Evolutionary conservation across 2,113 vertebrate genomes (phyloP).

Genomic region (Dromiciops gliroides): DNA sequence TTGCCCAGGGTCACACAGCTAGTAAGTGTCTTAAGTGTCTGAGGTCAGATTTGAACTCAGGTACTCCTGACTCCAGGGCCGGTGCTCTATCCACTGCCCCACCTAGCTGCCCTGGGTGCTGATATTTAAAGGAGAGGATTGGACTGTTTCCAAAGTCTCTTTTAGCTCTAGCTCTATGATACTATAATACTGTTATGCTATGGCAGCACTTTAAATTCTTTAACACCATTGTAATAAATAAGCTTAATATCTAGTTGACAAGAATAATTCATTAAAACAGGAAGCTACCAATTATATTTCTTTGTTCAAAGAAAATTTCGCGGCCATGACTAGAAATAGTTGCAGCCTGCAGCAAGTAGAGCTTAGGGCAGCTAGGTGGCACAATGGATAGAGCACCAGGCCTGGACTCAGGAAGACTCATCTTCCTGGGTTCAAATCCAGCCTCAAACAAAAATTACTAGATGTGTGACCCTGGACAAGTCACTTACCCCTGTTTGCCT

Average conservation of each 20-base stretch:
- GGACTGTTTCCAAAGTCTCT: neutral
- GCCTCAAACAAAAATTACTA: neutral
- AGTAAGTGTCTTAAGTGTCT: no score
- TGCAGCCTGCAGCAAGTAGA: no score
- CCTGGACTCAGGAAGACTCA: neutral
- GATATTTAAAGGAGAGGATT: neutral
- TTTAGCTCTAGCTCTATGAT: neutral
- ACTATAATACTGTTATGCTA: neutral
- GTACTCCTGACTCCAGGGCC: no score
- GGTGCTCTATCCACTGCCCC: no score
- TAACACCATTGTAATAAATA: neutral
- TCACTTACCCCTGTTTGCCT: neutral
- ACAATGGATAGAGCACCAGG: neutral
- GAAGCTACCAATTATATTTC: neutral
- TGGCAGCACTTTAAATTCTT: neutral
- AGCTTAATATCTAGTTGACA: neutral
- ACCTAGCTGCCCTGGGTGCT: neutral
- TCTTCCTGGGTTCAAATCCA: neutral
- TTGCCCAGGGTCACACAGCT: no score
- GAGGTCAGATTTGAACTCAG: no score
- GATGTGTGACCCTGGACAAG: neutral
- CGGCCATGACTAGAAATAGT: no score
- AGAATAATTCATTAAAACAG: neutral
- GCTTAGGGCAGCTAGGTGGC: no score
- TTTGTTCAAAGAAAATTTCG: neutral